Evolutionary conservation across 2,113 vertebrate species (phyloP).

Genomic region (Nesogale talazaci): DNA sequence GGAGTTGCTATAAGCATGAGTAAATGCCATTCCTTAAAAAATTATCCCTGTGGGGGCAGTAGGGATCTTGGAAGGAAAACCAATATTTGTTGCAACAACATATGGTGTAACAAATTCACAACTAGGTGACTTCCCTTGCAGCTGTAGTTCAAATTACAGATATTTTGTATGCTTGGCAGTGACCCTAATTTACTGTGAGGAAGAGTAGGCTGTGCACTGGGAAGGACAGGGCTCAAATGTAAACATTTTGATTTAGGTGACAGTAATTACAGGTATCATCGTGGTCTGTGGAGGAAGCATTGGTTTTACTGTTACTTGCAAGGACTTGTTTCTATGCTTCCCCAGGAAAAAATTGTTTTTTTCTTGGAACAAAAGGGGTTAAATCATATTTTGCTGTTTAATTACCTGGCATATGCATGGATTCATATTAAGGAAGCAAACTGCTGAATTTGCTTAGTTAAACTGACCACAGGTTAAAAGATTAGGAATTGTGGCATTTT

Average conservation of each 20-base stretch:
- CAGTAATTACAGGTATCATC: conserved; percentile 73
- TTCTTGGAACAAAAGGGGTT: conserved; percentile 41
- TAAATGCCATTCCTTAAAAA: conserved; percentile 64
- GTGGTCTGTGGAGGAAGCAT: conserved; percentile 58
- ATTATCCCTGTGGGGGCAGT: conserved; percentile 56
- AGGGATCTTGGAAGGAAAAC: conserved; percentile 40
- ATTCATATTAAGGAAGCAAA: conserved; percentile 45
- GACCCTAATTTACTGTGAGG: conserved; percentile 73
- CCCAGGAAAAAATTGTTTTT: neutral
- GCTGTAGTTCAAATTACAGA: conserved; percentile 68
- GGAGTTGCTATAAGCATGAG: conserved; percentile 18
- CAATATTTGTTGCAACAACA: conserved; percentile 29
- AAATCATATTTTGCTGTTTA: conserved; percentile 42
- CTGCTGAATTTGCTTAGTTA: conserved; percentile 35
- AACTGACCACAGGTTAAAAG: conserved; percentile 37
- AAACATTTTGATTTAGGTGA: conserved; percentile 80
- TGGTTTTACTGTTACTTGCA: conserved; percentile 63
- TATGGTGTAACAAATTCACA: conserved; percentile 69
- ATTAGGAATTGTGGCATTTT: neutral
- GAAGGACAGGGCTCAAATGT: conserved; percentile 63
- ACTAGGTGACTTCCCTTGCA: conserved; percentile 68
- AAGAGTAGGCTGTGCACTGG: conserved; percentile 69
- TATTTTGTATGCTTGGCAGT: conserved; percentile 58
- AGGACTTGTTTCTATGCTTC: conserved; percentile 53
- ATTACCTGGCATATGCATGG: neutral